Conservation (phyloP, 2,113 vertebrate species). For the Callorhinus ursinus region DNA sequence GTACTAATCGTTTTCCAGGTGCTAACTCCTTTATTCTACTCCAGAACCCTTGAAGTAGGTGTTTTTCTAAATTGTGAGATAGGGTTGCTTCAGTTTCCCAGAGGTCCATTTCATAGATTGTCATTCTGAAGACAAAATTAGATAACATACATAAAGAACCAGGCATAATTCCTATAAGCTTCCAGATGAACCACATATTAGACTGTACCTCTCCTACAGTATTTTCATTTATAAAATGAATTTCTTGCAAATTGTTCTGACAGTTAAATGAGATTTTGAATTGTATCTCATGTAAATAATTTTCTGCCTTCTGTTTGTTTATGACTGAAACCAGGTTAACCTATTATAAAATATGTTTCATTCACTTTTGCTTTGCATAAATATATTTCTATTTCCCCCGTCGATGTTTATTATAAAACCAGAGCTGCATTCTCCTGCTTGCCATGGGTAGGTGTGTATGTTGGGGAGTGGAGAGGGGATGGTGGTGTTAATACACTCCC, state of each 20-base stretch:
- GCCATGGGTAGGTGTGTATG: neutral
- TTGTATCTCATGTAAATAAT: neutral
- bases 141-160: neutral
- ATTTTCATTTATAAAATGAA: neutral
- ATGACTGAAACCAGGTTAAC: neutral
- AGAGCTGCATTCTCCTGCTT: neutral
- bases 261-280: slow-evolving; percentile 10
- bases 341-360: neutral
- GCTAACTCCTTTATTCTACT: neutral
- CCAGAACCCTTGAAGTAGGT: neutral
- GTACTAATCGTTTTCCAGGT: neutral
- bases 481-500: neutral
- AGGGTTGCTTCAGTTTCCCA: neutral
- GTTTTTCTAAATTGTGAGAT: neutral
- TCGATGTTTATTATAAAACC: neutral
- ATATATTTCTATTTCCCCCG: neutral
- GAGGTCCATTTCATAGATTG: neutral
- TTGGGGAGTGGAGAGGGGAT: neutral
- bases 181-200: neutral
- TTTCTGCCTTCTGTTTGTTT: neutral
- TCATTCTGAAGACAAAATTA: slow-evolving; percentile 26
- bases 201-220: neutral
- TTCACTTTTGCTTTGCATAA: neutral
- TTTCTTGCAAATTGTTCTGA: neutral
- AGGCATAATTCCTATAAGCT: neutral